A percentile compares a stretch with the other conserved stretches of the same genome.
These are phyloP conservation scores for Dinocampus coccinellae DNA, from an alignment of 2,888 invertebrate species.

Conservation along the genomic window DNA sequence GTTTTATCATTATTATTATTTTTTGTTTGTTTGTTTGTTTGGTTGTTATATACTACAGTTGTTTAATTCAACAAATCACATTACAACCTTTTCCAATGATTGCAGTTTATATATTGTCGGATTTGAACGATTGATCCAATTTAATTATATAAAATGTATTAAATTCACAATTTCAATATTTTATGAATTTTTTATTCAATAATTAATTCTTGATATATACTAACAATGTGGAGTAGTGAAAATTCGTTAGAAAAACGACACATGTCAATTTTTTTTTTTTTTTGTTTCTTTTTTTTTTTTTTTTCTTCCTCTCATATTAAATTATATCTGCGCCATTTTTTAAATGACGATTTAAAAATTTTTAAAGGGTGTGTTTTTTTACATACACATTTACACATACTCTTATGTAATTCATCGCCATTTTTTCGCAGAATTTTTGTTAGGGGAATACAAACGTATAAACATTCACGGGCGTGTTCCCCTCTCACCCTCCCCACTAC, in stretches of 20 bases:
- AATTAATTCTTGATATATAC: neutral
- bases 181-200: neutral
- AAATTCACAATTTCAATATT: neutral
- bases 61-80: constrained; percentile 21
- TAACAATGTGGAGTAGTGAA: neutral
- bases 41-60: constrained; percentile 13
- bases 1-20: too few species aligned
- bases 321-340: neutral
- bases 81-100: constrained; percentile 16
- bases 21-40: too few species aligned
- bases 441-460: neutral
- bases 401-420: neutral
- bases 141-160: neutral
- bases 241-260: too few species aligned
- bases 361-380: neutral
- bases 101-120: neutral
- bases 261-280: neutral
- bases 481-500: too few species aligned
- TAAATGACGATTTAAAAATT: neutral
- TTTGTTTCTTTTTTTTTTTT: neutral
- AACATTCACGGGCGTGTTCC: neutral
- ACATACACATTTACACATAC: neutral
- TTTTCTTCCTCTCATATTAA: neutral
- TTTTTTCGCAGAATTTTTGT: neutral
- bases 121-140: constrained; percentile 23